These are phyloP conservation scores for Congeria kusceri DNA, from an alignment of 2,888 invertebrate species.

Conservation along the genomic window DNA sequence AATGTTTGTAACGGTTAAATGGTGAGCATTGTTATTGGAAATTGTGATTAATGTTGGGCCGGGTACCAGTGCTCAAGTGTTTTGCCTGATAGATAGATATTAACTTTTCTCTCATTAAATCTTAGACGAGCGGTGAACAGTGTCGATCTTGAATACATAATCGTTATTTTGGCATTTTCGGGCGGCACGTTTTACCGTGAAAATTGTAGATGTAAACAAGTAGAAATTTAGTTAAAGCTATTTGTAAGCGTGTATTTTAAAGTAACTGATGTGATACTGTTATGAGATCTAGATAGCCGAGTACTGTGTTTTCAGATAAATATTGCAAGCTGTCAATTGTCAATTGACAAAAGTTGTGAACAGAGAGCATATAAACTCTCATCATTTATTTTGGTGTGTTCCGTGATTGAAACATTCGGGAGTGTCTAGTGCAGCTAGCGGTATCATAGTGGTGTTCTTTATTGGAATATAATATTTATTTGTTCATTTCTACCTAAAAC, in stretches of 20 bases:
- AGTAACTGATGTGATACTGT: background rate
- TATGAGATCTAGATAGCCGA: background rate
- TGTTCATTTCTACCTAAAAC: too few species aligned
- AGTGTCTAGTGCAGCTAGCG: too few species aligned
- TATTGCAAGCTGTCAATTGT: too few species aligned
- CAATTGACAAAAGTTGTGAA: too few species aligned
- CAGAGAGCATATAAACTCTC: too few species aligned
- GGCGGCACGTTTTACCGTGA: background rate
- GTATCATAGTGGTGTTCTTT: too few species aligned
- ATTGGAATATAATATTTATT: too few species aligned
- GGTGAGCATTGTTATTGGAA: constrained; percentile 60
- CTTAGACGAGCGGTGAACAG: constrained; percentile 3
- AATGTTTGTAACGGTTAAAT: constrained; percentile 58
- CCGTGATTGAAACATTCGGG: too few species aligned
- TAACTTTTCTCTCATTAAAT: constrained; percentile 1
- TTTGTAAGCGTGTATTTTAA: background rate
- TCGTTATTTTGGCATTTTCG: background rate
- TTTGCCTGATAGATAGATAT: background rate
- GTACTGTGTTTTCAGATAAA: too few species aligned
- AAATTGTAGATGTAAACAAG: background rate
- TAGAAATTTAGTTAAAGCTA: background rate
- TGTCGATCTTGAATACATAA: background rate
- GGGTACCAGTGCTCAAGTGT: background rate
- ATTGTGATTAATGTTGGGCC: constrained; percentile 5
- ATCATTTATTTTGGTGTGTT: too few species aligned